phyloP scores from a whole-genome alignment of 2,113 vertebrate species.

The Aramus guarauna region DNA sequence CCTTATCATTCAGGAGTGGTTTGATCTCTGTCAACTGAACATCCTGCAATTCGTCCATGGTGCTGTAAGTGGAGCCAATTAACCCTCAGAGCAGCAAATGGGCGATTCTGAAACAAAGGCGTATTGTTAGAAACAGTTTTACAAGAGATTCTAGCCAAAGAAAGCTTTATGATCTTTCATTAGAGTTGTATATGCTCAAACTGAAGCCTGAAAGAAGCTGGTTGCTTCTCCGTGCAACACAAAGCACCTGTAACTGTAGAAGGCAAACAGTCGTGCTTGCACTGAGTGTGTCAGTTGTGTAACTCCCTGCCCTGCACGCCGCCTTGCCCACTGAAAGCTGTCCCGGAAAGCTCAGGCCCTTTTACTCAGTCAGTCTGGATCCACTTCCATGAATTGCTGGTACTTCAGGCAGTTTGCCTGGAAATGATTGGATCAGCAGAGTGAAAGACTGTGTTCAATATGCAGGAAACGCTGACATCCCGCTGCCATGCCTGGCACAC shows the following conservation, averaged over 20 bases:
- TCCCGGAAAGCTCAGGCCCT: background rate
- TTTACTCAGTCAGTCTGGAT: background rate
- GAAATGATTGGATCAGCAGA: background rate
- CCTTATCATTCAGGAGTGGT: constrained; percentile 91
- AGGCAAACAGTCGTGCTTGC: background rate
- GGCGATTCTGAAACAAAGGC: constrained; percentile 59
- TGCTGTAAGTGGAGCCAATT: background rate
- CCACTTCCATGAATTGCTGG: background rate
- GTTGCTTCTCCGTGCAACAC: background rate
- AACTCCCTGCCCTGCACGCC: background rate
- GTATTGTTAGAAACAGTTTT: background rate
- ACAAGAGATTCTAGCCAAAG: background rate
- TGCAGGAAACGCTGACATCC: background rate
- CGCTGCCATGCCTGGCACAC: background rate
- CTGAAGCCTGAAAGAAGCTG: background rate
- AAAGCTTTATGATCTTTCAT: background rate
- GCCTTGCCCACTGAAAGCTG: background rate
- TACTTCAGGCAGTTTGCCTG: background rate
- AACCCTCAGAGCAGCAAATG: constrained; percentile 21
- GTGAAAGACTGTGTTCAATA: background rate
- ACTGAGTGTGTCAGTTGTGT: too few species aligned
- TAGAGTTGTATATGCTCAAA: background rate
- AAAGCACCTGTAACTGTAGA: background rate
- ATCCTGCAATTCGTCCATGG: constrained; percentile 94
- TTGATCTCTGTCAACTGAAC: constrained; percentile 96